Percentiles rank a stretch among this genome's conserved stretches.
Conservation (phyloP, 1,140 invertebrate species). For the Aphelenchoides besseyi region DNA sequence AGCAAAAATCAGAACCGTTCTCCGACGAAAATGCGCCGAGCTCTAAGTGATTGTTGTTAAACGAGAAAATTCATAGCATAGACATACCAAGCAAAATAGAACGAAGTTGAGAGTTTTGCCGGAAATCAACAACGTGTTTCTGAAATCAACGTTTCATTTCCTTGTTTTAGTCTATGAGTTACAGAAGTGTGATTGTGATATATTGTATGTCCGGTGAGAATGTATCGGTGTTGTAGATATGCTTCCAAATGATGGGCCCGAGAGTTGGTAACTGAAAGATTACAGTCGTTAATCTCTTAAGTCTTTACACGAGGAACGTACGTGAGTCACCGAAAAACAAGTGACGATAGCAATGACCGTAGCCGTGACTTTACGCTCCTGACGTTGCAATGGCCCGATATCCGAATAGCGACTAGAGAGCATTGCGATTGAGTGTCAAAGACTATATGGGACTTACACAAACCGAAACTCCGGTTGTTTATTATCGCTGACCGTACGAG, state of each 20-base stretch:
- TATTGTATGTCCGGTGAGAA: constrained; percentile 15
- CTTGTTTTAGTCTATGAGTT: too few species aligned
- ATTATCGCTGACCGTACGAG: constrained; percentile 29
- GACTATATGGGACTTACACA: not conserved
- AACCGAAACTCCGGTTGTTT: constrained; percentile 37
- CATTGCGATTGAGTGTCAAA: not conserved
- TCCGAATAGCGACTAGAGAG: constrained; percentile 35
- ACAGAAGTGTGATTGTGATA: constrained; percentile 37
- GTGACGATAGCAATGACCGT: constrained; percentile 52
- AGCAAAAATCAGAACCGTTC: constrained; percentile 41
- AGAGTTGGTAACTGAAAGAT: constrained; percentile 42
- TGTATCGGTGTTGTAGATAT: constrained; percentile 40
- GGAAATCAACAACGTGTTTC: constrained; percentile 41
- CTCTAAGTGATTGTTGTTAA: constrained; percentile 10
- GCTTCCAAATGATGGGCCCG: constrained; percentile 51
- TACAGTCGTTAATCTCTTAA: not conserved
- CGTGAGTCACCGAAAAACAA: constrained; percentile 52
- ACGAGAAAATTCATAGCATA: not conserved
- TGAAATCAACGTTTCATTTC: too few species aligned
- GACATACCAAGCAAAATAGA: constrained; percentile 40
- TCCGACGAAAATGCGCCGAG: constrained; percentile 45
- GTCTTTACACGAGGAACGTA: constrained; percentile 27
- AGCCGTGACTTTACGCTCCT: constrained; percentile 52
- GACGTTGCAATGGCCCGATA: constrained; percentile 44
- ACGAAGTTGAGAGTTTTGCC: constrained; percentile 48